A percentile compares a stretch with the other conserved stretches of the same genome.
Evolutionary conservation across 92 coral and sea anemone species (phyloP).

Genomic region (Bergia sp.): DNA sequence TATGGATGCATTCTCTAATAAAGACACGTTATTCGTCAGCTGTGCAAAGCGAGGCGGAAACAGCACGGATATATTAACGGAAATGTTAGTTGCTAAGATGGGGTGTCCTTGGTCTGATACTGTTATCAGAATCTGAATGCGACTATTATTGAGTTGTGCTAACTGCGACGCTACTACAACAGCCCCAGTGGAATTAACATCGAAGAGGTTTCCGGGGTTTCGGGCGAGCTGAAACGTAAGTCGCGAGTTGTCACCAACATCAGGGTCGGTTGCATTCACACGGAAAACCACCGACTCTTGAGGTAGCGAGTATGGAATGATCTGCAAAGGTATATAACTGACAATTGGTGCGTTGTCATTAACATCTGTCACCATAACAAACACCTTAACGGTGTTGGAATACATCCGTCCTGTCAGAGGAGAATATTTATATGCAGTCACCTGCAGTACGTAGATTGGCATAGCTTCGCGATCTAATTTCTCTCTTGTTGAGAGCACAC

Average conservation of each 20-base stretch:
- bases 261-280: constrained; percentile 52
- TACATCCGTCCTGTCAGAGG: constrained; percentile 51
- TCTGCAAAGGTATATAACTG: constrained; percentile 30
- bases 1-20: constrained; percentile 31
- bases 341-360: constrained; percentile 51
- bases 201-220: constrained; percentile 26
- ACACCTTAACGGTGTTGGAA: constrained; percentile 31
- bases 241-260: constrained; percentile 46
- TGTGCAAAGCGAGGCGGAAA: constrained; percentile 22
- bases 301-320: constrained; percentile 44
- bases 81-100: constrained; percentile 17
- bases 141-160: constrained; percentile 30
- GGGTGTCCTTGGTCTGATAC: constrained; percentile 57
- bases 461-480: constrained; percentile 45
- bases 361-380: constrained; percentile 44
- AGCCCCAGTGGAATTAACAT: constrained; percentile 51
- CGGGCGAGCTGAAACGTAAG: constrained; percentile 14
- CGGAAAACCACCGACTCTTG: constrained; percentile 35
- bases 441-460: constrained; percentile 25
- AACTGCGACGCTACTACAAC: constrained; percentile 32
- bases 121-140: constrained; percentile 22
- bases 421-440: constrained; percentile 44
- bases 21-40: not conserved
- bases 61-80: constrained; percentile 49
- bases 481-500: constrained; percentile 10